A percentile compares a stretch with the other conserved stretches of the same genome.
These are phyloP conservation scores for Morinoia aosen DNA, from an alignment of 2,888 invertebrate species.

Conservation along the genomic window DNA sequence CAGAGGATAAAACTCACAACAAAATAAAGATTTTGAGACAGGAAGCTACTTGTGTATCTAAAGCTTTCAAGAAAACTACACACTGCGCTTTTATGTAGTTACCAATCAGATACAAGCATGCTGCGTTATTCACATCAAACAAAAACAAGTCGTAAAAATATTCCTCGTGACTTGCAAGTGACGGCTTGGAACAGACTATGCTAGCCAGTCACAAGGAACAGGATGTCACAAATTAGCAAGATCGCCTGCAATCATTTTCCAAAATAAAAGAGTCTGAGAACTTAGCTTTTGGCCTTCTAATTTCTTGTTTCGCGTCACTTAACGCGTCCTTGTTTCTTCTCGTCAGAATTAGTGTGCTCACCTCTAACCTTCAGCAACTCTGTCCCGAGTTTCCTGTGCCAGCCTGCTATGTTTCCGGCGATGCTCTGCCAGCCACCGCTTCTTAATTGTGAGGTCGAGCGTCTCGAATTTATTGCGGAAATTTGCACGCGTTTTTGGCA, in stretches of 20 bases:
- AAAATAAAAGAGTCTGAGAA: slow-evolving; percentile 17
- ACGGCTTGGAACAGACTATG: background rate
- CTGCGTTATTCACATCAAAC: background rate
- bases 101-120: background rate
- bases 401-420: background rate
- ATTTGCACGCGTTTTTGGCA: background rate
- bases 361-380: slow-evolving; percentile 3
- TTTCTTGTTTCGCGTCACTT: slow-evolving; percentile 2
- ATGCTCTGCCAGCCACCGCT: background rate
- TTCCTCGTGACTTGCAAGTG: background rate
- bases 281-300: slow-evolving; percentile 12
- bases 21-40: background rate
- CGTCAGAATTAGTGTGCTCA: background rate
- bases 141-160: background rate
- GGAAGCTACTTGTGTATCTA: background rate
- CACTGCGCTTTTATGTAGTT: background rate
- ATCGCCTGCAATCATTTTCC: background rate
- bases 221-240: background rate
- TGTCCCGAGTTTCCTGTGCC: background rate
- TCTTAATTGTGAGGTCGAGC: background rate
- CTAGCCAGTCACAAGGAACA: slow-evolving; percentile 1
- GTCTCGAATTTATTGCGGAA: background rate
- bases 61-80: background rate
- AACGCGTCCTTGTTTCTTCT: slow-evolving; percentile 12
- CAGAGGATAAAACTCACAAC: background rate